These are phyloP conservation scores for Distichodus sexfasciatus DNA, from an alignment of 2,797 vertebrate genomes.

Conservation along the genomic window DNA sequence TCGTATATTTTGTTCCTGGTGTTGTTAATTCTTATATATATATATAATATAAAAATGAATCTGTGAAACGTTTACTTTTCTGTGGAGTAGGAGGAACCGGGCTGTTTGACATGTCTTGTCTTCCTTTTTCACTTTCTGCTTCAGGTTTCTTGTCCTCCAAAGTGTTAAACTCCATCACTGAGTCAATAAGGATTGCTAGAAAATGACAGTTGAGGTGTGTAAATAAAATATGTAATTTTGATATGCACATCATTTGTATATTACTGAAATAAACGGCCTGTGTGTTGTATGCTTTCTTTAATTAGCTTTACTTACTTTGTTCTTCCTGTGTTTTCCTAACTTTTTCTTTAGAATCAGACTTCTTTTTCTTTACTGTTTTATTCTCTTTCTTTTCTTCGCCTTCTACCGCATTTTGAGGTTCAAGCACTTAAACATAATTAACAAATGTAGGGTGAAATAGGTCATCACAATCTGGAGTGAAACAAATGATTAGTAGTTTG, in stretches of 20 bases:
- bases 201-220: slow-evolving; percentile 13
- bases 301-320: slow-evolving; percentile 47
- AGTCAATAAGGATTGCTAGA: slow-evolving; percentile 57
- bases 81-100: slow-evolving; percentile 50
- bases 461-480: too few relatives aligned
- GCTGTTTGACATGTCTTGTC: slow-evolving; percentile 45
- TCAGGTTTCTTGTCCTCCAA: slow-evolving; percentile 47
- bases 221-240: too few relatives aligned
- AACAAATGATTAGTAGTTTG: not conserved
- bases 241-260: too few relatives aligned
- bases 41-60: not conserved
- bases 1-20: too few relatives aligned
- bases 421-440: slow-evolving; percentile 17
- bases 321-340: slow-evolving; percentile 55
- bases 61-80: slow-evolving; percentile 47
- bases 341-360: slow-evolving; percentile 54
- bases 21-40: too few relatives aligned
- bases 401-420: slow-evolving; percentile 40
- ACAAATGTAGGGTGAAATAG: not conserved
- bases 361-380: slow-evolving; percentile 57
- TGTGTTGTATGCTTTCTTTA: too few relatives aligned
- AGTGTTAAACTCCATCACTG: slow-evolving; percentile 44
- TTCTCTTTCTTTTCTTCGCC: slow-evolving; percentile 47
- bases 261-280: too few relatives aligned
- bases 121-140: slow-evolving; percentile 54